Percentiles rank a stretch among this genome's conserved stretches.
phyloP scores from a whole-genome alignment of 2,797 vertebrate genomes.

The Cuculus canorus region DNA sequence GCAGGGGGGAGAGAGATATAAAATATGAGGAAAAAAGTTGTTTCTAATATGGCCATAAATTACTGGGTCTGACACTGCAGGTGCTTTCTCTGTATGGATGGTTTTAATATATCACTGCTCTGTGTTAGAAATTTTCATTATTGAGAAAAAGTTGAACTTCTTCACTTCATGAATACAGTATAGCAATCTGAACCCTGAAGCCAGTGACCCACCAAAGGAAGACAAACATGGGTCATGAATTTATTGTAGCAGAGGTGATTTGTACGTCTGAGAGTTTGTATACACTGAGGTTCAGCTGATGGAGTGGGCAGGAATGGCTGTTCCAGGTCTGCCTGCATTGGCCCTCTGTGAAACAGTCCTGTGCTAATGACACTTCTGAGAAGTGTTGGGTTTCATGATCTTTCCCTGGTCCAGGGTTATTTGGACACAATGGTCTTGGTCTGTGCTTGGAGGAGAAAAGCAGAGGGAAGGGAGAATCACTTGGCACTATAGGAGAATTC shows the following conservation, averaged over 20 bases:
- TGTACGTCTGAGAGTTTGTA: not conserved
- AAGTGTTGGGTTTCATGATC: not conserved
- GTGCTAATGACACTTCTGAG: not conserved
- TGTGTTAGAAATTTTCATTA: constrained; percentile 6
- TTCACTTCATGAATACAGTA: not conserved
- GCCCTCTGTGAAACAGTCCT: not conserved
- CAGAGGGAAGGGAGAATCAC: not conserved
- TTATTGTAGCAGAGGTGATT: not conserved
- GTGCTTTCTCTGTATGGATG: constrained; percentile 46
- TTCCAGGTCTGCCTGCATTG: not conserved
- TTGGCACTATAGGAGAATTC: not conserved
- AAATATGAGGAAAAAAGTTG: constrained; percentile 3
- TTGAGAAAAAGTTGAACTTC: not conserved
- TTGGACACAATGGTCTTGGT: not conserved
- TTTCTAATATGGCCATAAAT: constrained; percentile 13
- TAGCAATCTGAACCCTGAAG: constrained; percentile 4
- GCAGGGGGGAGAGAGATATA: constrained; percentile 16
- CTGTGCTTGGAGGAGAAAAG: not conserved
- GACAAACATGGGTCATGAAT: fast-evolving
- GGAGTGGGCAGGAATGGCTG: not conserved
- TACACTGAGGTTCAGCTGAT: not conserved
- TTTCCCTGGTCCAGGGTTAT: not conserved
- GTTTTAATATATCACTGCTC: constrained; percentile 46
- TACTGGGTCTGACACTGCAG: constrained; percentile 48
- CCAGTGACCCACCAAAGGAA: not conserved